phyloP scores from a whole-genome alignment of 2,797 vertebrate genomes.

The Trichosurus vulpecula region DNA sequence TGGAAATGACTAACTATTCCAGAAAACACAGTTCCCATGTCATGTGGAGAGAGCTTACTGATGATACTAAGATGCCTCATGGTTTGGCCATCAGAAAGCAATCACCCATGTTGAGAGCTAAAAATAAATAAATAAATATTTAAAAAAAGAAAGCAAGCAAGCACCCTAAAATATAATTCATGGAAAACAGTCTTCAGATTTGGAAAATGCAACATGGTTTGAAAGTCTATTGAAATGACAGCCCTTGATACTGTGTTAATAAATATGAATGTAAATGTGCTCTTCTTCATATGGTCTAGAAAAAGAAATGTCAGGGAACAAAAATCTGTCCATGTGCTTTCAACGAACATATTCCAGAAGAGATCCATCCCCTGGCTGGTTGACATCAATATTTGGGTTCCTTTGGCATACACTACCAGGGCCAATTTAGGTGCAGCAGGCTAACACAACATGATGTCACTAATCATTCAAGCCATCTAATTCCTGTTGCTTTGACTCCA shows the following conservation, averaged over 20 bases:
- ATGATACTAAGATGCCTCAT: conserved; percentile 58
- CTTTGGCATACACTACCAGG: background rate
- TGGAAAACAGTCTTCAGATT: conserved; percentile 61
- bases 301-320: background rate
- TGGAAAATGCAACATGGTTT: conserved; percentile 48
- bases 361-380: background rate
- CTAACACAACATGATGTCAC: background rate
- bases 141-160: conserved; percentile 29
- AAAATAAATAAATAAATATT: too few species aligned
- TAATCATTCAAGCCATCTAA: background rate
- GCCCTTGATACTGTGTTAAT: conserved; percentile 7
- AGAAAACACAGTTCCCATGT: conserved; percentile 50
- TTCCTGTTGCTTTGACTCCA: background rate
- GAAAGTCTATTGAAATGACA: background rate
- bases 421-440: background rate
- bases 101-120: background rate
- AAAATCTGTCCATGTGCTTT: background rate
- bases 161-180: conserved; percentile 32
- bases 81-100: conserved; percentile 49
- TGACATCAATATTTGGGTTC: background rate
- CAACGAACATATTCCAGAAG: background rate
- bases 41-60: conserved; percentile 60
- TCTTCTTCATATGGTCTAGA: background rate
- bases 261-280: background rate
- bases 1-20: conserved; percentile 36